These are phyloP conservation scores for Microcebus tavaratra DNA, from an alignment of 2,113 vertebrate genomes.

Conservation along the genomic window DNA sequence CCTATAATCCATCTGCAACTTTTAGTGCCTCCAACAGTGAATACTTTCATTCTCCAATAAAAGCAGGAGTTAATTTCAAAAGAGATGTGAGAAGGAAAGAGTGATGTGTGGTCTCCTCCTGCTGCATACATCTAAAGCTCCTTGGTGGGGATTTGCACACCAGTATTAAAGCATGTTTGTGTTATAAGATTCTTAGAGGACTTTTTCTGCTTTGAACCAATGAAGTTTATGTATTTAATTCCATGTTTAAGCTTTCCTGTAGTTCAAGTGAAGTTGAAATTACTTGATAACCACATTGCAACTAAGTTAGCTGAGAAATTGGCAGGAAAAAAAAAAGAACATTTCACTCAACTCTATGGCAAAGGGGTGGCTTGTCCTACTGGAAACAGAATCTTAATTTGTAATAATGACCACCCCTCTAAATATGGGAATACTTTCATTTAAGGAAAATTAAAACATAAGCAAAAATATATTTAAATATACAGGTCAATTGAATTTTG, in stretches of 20 bases:
- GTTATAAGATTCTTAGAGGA: not conserved
- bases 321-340: not conserved
- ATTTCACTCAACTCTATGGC: not conserved
- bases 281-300: not conserved
- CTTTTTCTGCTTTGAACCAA: not conserved
- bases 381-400: conserved; percentile 12
- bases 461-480: conserved; percentile 29
- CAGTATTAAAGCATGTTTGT: not conserved
- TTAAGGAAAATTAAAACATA: conserved; percentile 31
- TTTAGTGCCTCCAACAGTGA: not conserved
- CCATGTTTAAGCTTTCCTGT: not conserved
- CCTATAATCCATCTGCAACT: not conserved
- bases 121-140: not conserved
- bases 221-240: not conserved
- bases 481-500: not conserved
- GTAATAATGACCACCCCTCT: not conserved
- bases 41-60: not conserved
- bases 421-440: not conserved
- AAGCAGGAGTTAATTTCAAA: not conserved
- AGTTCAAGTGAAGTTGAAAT: not conserved
- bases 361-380: not conserved
- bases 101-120: not conserved
- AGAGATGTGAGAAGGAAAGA: not conserved
- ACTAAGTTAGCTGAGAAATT: accelerated
- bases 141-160: not conserved